Base-by-base conservation (phyloP, 1,140 invertebrate genomes). In the Ditylenchus dipsaci region DNA sequence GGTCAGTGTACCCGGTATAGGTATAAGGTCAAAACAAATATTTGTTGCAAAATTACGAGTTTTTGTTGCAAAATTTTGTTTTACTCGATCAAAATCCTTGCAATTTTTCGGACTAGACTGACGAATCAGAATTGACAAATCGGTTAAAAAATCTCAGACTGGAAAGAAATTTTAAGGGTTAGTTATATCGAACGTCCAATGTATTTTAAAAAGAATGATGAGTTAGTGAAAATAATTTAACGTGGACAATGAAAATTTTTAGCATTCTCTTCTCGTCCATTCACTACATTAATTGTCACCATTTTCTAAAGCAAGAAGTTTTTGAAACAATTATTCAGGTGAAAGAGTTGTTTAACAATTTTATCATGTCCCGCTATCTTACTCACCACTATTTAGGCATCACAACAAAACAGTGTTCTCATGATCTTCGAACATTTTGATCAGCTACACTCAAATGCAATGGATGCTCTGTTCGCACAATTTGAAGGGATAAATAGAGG, bases 371-470 rank as follows among this genome's bases (percentile, higher is more conserved):
- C n/a, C 11, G 11, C 11, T 13, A 45, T 45, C 43, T 45, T 45
- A 45, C n/a, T n/a, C 11, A 45, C 11, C n/a, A 45, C n/a, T 13
- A 13, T 42, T 72, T 73, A 13, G 71, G 67, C 67, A 9, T 8
- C 71, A 19, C 29, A 72, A 73, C 71, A 67, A 63, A 73, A 76
- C 30, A 33, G 53, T 45, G 61, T 73, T 17, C 71, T 73, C 17
- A 58, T 73, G n/a, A 65, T 73, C n/a, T 65, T 73, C 19, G 72
- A 73, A 56, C 73, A 73, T 65, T 11, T 76, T 33, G 73, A 76
- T 63, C 73, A 73, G 74, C 38, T 73, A 30, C 43, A 53, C 19
- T 63, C 75, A 11, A 29, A 11, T 59, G 21, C 11, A 59, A 11
- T 11, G 11, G 17, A 26, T 59, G 21, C 57, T 13, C 30, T 59